Evolutionary conservation across 2,113 vertebrate species (phyloP), one percentile per base, ranked within the genome.

Genomic region (Daboia siamensis): DNA sequence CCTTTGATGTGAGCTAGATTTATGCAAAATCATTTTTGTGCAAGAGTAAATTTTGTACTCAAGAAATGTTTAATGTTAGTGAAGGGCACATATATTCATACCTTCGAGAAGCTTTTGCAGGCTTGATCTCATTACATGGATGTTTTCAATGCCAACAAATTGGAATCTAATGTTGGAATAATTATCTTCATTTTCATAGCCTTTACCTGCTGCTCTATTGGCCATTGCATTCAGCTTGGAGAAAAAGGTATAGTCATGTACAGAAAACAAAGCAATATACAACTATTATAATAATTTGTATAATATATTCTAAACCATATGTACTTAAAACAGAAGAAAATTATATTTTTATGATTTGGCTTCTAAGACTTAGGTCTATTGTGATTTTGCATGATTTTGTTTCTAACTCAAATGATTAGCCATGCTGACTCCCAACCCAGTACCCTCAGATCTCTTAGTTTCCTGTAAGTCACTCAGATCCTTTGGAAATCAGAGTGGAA

Each of bases 151-250:
- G 95, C 99, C 99, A 94, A 99, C 99, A 97, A 99, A 99, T 97
- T 99, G 99, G 97, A 99, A 99, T 96, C 99, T 98, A 95, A 99
- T 99, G 96, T 99, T 99, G 94, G 99, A 99, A 97, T 99, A 99
- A 97, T 99, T 99, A 96, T 99, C 99, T 96, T 99, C 98, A n/a
- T 99, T 99, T 96, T 99, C 99, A 80, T 99, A 99, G 93, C 99
- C 99, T 97, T 99, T 99, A 64, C 99, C 99, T 46, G 99, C 99
- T 39, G 99, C 99, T 96, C 99, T 98, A 96, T 99, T 99, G 13
- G 99, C 99, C 93, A 99, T 97, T 0, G 99, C 99, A 91, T 99
- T 99, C 94, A 99, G 96, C 99, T 99, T 94, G 90, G 95, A 88
- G 21, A 89, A 91, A 1, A 26, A 93, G 93, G 9, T 93, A 93